Evolutionary conservation across 2,888 invertebrate genomes (phyloP).

Genomic region (Lepeophtheirus nordmannii): DNA sequence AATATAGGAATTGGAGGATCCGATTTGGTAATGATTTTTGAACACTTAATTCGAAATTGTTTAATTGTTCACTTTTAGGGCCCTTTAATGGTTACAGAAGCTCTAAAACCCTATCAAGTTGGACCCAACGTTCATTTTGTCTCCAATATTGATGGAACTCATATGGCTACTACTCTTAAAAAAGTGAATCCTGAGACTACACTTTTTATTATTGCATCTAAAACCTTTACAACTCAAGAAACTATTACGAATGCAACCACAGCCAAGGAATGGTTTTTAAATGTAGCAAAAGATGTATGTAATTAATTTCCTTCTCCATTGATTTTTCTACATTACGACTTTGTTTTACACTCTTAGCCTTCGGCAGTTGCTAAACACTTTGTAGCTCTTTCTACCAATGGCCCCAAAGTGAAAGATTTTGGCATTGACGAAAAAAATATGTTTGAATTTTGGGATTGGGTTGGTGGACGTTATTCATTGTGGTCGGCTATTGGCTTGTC

Average conservation of each 20-base stretch:
- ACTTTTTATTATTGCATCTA: constrained; percentile 95
- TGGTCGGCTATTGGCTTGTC: constrained; percentile 99
- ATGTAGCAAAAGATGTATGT: constrained; percentile 65
- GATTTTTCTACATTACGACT: not conserved
- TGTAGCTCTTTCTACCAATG: constrained; percentile 92
- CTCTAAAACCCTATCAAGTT: constrained; percentile 72
- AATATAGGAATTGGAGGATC: constrained; percentile 99
- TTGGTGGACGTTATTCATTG: constrained; percentile 88
- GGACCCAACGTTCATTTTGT: constrained; percentile 86
- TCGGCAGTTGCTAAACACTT: constrained; percentile 83
- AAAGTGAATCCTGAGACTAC: constrained; percentile 79
- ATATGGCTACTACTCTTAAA: constrained; percentile 80
- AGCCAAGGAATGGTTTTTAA: constrained; percentile 89
- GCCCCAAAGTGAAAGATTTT: constrained; percentile 80
- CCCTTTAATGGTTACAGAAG: constrained; percentile 97
- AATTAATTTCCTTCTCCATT: not conserved
- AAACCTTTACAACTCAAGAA: constrained; percentile 98
- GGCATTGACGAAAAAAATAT: constrained; percentile 93
- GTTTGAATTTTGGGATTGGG: constrained; percentile 99
- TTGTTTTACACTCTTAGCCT: constrained; percentile 31
- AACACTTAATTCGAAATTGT: constrained; percentile 18
- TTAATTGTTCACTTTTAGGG: constrained; percentile 43
- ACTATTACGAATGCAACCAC: constrained; percentile 97
- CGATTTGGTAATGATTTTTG: constrained; percentile 53
- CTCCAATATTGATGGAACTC: constrained; percentile 98